Base-by-base conservation (phyloP, 2,797 vertebrate genomes). In the Rhincodon typus region DNA sequence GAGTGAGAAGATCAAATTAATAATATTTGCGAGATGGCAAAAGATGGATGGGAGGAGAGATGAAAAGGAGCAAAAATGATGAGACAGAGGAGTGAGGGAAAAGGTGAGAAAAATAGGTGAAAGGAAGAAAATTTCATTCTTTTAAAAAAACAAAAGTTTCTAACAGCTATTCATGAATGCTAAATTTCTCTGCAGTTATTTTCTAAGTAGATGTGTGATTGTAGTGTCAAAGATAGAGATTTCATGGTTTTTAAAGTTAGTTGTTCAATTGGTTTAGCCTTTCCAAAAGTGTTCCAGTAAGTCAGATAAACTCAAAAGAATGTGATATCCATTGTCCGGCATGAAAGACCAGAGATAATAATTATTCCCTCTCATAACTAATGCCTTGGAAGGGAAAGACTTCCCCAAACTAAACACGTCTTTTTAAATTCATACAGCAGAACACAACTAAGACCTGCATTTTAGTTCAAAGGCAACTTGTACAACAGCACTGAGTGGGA, bases 1-100 rank as follows among this genome's bases (percentile, higher is more conserved):
- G 53, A 90, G 23, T 88, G 86, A 88, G 86, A 88, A 15, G n/a
- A 88, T 30, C 50, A 88, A 88, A 88, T 53, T 50, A 86, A 88
- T 57, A 88, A 88, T 27, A 6, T 23, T 46, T 46, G 7, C 34
- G 53, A 90, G 27, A 57, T 57, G 50, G 50, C 8, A 62, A 86
- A 86, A 5, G 4, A 19, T 86, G 42, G 13, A 46, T 50, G 53
- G 4, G 27, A 88, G 50, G 50, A 4, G 50, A 57, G 27, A 50
- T 7, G 46, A 86, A 23, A 86, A 25, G 25, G 82, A 86, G 34
- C 27, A 57, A 90, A 62, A 23, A 62, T 30, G 30, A 27, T 4
- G 3, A 57, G 53, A 62, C 4, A 13, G 84, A 12, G 10, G 79
- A 27, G 17, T 17, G n/a, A 19, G n/a, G 19, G 42, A 46, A 38